phyloP scores from a whole-genome alignment of 2,888 invertebrate species.

The Desoria tigrina region DNA sequence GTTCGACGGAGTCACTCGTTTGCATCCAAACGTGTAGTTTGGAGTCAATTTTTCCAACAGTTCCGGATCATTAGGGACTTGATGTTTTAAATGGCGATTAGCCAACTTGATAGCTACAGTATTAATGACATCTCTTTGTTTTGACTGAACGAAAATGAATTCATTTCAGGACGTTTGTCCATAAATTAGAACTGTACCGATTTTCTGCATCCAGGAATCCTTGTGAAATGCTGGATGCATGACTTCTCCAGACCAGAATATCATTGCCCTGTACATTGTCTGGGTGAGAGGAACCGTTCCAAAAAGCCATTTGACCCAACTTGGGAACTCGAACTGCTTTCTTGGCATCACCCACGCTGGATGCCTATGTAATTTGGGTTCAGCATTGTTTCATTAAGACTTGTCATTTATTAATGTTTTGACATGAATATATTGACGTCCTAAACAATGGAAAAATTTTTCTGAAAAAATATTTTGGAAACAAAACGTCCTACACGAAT shows the following conservation, averaged over 20 bases:
- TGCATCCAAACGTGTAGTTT: conserved; percentile 45
- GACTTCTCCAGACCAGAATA: conserved; percentile 31
- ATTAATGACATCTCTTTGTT: not conserved
- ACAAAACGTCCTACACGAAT: not conserved
- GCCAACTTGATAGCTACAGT: conserved; percentile 16
- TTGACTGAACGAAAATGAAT: not conserved
- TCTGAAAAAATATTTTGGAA: not conserved
- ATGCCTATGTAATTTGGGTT: conserved; percentile 17
- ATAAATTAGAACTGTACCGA: conserved; percentile 18
- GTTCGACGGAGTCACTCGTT: conserved; percentile 38
- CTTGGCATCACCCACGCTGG: conserved; percentile 42
- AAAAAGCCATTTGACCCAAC: conserved; percentile 32
- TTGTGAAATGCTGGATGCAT: conserved; percentile 17
- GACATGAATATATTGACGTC: too few relatives aligned
- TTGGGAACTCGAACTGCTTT: conserved; percentile 28
- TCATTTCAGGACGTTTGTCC: too few relatives aligned
- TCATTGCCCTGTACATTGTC: conserved; percentile 31
- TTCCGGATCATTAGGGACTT: conserved; percentile 23
- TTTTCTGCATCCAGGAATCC: conserved; percentile 16
- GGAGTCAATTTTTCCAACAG: conserved; percentile 34
- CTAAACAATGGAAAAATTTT: too few relatives aligned
- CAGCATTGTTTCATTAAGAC: too few relatives aligned
- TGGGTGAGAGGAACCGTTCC: conserved; percentile 31
- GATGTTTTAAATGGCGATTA: conserved; percentile 16
- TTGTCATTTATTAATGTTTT: too few relatives aligned